Evolutionary conservation across 2,113 vertebrate species (phyloP).

Genomic region (Nesogale talazaci): DNA sequence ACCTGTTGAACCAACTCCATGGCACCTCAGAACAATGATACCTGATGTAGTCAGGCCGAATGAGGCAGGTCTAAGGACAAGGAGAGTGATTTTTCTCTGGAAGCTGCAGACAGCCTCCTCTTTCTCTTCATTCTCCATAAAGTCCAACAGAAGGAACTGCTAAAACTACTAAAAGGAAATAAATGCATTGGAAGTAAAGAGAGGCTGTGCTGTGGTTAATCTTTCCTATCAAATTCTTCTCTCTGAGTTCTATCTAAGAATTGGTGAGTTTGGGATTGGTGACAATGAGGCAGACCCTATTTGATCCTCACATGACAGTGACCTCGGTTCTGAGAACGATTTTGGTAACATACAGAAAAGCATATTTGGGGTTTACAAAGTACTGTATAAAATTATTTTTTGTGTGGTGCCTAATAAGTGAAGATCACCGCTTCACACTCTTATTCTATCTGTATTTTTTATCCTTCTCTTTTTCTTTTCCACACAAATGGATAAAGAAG

Average conservation of each 20-base stretch:
- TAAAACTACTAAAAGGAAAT: neutral
- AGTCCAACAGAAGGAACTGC: neutral
- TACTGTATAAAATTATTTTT: neutral
- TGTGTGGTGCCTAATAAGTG: neutral
- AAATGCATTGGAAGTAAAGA: neutral
- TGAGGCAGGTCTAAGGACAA: neutral
- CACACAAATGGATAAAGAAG: neutral
- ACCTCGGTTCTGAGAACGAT: neutral
- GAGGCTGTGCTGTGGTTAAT: neutral
- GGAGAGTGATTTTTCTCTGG: neutral
- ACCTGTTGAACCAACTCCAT: too few species aligned
- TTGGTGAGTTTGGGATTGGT: neutral
- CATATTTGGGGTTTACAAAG: neutral
- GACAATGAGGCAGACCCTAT: neutral
- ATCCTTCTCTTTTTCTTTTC: neutral
- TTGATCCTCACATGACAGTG: neutral
- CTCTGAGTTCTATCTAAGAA: neutral
- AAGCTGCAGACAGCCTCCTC: neutral
- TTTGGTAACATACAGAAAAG: neutral
- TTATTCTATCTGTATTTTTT: slow-evolving; percentile 15
- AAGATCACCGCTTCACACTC: neutral
- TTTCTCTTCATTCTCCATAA: neutral
- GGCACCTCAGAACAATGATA: too few species aligned
- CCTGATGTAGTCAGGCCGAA: neutral
- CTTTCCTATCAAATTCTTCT: neutral